Evolutionary conservation across 2,888 invertebrate genomes (phyloP), one percentile per base, ranked within the genome.

Genomic region (Melolontha melolontha): DNA sequence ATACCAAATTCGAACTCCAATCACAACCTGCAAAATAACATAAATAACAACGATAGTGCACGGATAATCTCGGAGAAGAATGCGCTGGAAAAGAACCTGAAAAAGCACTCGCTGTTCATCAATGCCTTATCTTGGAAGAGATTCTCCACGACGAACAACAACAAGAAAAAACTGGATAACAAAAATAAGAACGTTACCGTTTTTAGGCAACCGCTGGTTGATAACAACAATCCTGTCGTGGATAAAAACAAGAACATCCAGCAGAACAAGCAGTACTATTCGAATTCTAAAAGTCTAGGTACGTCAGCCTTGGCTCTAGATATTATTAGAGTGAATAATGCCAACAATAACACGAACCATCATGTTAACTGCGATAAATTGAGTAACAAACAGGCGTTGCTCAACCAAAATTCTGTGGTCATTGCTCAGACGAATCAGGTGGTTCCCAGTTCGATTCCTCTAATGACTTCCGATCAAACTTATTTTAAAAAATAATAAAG

Each of bases 71-170:
- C 92, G 64, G 94, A 94, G 83, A 94, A 94, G 82, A 93, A 91
- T 79, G 92, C 94, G 5, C 86, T 95, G 68, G 95, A 95, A 82
- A 94, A 94, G 83, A 94, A 93, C 80, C 87, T 95, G 73, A 97
- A 96, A 85, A 96, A 97, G 79, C 97, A 97, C 81, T 95, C 97
- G 71, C 85, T 97, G 69, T 96, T 97, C 84, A 95, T 97, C 74
- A 97, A 96, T 84, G 96, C 96, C 17, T 86, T 97, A 34, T 96
- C 96, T 75, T 97, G 97, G 97, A 97, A 96, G 84, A 90, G 96
- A 84, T 94, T 97, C 81, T 95, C 94, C 57, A 92, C 93, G 11
- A 90, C 94, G 57, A 94, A 93, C 78, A 96, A 95, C 81, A 94
- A 92, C 80, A 96, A 95, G 83, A 96, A 97, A 86, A 96, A 96